phyloP scores from a whole-genome alignment of 2,888 invertebrate species.

The Nemurella pictetii region DNA sequence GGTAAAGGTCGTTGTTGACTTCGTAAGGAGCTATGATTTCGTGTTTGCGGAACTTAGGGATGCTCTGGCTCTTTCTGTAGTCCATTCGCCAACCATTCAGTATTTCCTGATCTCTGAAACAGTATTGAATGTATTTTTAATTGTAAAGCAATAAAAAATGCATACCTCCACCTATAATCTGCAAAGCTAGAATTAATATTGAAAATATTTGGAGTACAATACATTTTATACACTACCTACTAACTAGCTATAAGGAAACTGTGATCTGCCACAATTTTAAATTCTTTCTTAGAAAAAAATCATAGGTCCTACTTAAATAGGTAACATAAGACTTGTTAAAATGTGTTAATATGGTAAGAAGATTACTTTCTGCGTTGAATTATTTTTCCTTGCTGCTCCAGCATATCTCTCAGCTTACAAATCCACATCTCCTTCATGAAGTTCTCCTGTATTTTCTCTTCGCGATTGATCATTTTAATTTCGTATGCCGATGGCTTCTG shows the following conservation, averaged over 20 bases:
- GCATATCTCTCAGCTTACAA: conserved; percentile 59
- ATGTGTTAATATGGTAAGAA: no score
- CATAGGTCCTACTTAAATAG: no score
- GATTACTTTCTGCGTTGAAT: conserved; percentile 65
- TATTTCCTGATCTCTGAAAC: conserved; percentile 53
- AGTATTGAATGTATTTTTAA: conserved; percentile 21
- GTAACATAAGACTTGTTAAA: no score
- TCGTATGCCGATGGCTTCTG: not conserved
- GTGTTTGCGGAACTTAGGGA: conserved; percentile 46
- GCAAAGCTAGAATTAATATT: no score
- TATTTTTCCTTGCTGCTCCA: conserved; percentile 59
- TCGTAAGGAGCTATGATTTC: conserved; percentile 35
- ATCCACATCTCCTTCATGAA: conserved; percentile 51
- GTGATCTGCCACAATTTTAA: no score
- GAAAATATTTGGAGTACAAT: no score
- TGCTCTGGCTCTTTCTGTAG: conserved; percentile 49
- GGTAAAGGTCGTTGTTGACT: not conserved
- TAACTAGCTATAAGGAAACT: no score
- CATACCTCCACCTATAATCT: no score
- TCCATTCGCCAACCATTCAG: conserved; percentile 60
- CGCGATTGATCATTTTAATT: conserved; percentile 19
- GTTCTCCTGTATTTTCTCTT: conserved; percentile 33
- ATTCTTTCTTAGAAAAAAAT: no score
- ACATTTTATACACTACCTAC: no score
- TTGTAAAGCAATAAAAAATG: no score